Base-by-base conservation (phyloP, 1,140 invertebrate species). In the Bombyx mandarina region DNA sequence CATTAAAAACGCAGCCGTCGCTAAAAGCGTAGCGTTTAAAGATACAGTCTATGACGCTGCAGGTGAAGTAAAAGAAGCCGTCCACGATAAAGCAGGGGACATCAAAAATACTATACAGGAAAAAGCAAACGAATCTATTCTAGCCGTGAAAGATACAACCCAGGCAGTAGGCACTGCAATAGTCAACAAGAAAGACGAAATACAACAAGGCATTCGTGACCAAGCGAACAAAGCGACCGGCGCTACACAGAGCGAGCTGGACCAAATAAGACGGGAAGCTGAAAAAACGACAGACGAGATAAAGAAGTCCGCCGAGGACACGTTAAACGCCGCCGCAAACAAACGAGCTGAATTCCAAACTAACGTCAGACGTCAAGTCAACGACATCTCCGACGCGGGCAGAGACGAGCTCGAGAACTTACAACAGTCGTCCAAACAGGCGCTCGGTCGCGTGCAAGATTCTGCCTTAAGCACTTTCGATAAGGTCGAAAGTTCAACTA, bases 401-500 rank as follows among this genome's bases (percentile, higher is more conserved):
- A 71, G 73, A 51, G 67, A 74, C 18, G 62, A 74, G 52, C 50
- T 79, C 10, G 58, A 69, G 8, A 63, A 71, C 47, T 57, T 82
- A 35, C 75, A 84, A 53, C 54, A 70, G 52, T 76, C 78, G 48
- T 73, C 79, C 8, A 74, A 75, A 58, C 67, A 76, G 54, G 73
- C 78, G 57, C 81, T 80, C 62, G 73, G 69, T 66, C 65, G 80
- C 62, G 69, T 70, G 58, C 78, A 87, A 73, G 71, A 85, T 49
- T 69, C 81, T 49, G 68, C 82, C 73, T 83, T 85, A 65, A 77
- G 74, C 73, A 62, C 81, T 76, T 82, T 86, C 75, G 84, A 79
- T 61, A 75, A 66, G 58, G 47, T 84, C 71, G 82, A 87, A 82
- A 80, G 82, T 73, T 67, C 79, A 48, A 73, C 79, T 60, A 84